Evolutionary conservation across 2,888 invertebrate genomes (phyloP).

Genomic region (Agrotis clavis): DNA sequence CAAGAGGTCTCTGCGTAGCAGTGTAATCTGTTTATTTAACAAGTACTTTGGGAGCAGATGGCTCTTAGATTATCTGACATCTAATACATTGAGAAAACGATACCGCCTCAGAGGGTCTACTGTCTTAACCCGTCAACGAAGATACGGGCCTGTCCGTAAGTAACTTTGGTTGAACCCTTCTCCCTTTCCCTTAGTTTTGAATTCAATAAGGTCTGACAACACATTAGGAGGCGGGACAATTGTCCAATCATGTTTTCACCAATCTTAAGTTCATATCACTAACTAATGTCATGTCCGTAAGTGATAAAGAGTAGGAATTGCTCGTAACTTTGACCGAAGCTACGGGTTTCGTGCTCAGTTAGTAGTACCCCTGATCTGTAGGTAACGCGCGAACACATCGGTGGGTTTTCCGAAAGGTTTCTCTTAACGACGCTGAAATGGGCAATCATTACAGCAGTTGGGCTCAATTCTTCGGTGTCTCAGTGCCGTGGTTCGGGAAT

Average conservation of each 20-base stretch:
- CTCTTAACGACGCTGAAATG: constrained; percentile 69
- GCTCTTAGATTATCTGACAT: constrained; percentile 27
- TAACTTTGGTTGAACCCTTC: no score
- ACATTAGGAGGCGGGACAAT: no score
- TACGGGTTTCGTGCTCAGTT: no score
- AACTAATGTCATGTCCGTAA: no score
- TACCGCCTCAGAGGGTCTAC: neutral
- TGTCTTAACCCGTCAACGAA: no score
- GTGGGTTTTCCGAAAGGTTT: constrained; percentile 46
- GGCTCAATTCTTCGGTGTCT: constrained; percentile 71
- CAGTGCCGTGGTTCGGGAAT: constrained; percentile 66
- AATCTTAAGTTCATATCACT: no score
- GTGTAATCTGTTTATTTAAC: constrained; percentile 34
- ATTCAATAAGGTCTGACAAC: no score
- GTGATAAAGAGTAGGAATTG: no score
- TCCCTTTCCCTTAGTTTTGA: no score
- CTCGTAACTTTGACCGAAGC: no score
- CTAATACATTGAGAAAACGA: constrained; percentile 30
- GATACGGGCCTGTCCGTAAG: no score
- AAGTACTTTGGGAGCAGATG: constrained; percentile 28
- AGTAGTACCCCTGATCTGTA: constrained; percentile 7
- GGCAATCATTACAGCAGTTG: constrained; percentile 69
- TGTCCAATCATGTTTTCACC: no score
- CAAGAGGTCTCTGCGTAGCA: constrained; percentile 6
- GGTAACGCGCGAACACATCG: constrained; percentile 28